These are phyloP conservation scores for Morphnarchus princeps DNA, from an alignment of 2,113 vertebrate genomes.

Conservation along the genomic window DNA sequence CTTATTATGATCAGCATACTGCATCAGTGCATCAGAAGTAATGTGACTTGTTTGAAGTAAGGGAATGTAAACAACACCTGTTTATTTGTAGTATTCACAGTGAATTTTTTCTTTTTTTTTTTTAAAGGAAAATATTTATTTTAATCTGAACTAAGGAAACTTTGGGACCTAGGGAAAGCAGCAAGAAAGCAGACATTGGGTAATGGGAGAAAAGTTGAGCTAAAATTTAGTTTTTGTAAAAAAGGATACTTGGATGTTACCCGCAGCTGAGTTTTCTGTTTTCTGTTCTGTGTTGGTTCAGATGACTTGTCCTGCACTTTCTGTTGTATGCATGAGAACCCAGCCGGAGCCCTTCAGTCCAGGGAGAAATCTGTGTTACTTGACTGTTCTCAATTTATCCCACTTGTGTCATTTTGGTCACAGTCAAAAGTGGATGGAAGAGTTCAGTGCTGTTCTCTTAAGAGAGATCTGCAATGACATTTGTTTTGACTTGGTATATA, in stretches of 20 bases:
- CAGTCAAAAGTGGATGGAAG: not conserved
- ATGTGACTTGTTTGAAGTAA: not conserved
- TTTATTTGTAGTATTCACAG: not conserved
- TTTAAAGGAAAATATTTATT: not conserved
- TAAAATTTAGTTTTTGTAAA: not conserved
- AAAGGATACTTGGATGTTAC: not conserved
- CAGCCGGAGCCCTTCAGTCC: not conserved
- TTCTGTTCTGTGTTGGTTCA: not conserved
- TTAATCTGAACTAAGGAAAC: not conserved
- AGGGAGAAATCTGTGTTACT: not conserved
- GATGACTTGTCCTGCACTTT: not conserved
- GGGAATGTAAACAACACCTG: constrained; percentile 31
- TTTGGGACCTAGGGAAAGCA: not conserved
- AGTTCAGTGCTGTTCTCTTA: not conserved
- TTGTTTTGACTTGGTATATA: not conserved
- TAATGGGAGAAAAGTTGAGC: not conserved
- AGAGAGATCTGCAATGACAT: not conserved
- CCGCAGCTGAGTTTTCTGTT: not conserved
- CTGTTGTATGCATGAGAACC: not conserved
- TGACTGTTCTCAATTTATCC: not conserved
- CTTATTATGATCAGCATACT: not conserved
- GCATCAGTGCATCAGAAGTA: constrained; percentile 36
- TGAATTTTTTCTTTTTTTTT: not conserved
- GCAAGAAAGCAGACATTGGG: not conserved
- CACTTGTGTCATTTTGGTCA: not conserved